Conservation (phyloP, 2,888 invertebrate genomes). For the Choreutis nemorana region DNA sequence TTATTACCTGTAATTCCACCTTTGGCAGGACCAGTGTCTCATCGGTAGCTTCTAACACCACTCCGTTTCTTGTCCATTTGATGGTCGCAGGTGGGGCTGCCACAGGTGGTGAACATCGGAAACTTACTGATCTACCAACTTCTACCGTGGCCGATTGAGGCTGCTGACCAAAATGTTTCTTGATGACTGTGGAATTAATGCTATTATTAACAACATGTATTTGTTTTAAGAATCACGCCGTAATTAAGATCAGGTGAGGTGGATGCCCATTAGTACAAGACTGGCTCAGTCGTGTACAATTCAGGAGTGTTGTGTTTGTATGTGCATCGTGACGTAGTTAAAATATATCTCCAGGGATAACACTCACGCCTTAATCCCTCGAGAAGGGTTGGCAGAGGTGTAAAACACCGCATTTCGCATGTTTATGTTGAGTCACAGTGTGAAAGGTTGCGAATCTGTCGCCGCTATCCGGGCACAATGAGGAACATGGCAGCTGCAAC, state of each 20-base stretch:
- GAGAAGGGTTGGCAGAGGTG: too few species aligned
- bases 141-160: slow-evolving; percentile 85
- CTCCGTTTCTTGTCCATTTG: slow-evolving; percentile 83
- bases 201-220: not conserved
- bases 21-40: slow-evolving; percentile 86
- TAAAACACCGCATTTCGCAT: too few species aligned
- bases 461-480: too few species aligned
- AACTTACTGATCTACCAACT: slow-evolving; percentile 80
- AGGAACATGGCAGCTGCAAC: too few species aligned
- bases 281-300: too few species aligned
- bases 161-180: slow-evolving; percentile 86
- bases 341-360: slow-evolving; percentile 5
- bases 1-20: slow-evolving; percentile 75
- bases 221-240: not conserved
- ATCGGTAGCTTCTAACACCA: slow-evolving; percentile 78
- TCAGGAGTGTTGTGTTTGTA: not conserved
- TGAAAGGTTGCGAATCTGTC: too few species aligned
- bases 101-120: slow-evolving; percentile 86
- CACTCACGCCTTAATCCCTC: too few species aligned
- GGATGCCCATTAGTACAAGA: too few species aligned
- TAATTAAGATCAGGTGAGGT: too few species aligned
- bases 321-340: slow-evolving; percentile 2
- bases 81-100: slow-evolving; percentile 88
- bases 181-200: slow-evolving; percentile 71
- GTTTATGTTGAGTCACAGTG: too few species aligned